Percentiles rank a stretch among this genome's conserved stretches.
phyloP scores from a whole-genome alignment of 1,140 invertebrate species.

The Bombus affinis region DNA sequence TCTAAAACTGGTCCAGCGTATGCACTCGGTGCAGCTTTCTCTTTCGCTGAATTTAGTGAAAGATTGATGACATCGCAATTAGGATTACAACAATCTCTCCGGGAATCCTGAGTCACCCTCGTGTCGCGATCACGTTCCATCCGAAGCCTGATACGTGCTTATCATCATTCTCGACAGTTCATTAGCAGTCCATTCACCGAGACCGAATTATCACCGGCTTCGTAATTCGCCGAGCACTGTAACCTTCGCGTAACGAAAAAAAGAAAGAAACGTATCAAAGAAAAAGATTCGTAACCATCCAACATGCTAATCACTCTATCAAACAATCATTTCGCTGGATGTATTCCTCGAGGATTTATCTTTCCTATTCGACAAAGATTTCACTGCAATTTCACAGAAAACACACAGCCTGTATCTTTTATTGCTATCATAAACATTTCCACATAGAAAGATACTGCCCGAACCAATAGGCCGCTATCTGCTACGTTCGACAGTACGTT shows the following conservation, averaged over 20 bases:
- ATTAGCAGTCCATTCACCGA: slow-evolving; percentile 20
- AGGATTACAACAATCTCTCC: not conserved
- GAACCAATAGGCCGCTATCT: not conserved
- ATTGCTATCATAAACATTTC: not conserved
- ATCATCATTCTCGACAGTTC: not conserved
- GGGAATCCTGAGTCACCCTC: slow-evolving; percentile 11
- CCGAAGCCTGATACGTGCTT: not conserved
- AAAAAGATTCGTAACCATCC: not conserved
- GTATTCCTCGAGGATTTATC: not conserved
- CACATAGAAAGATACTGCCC: not conserved
- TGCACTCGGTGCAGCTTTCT: slow-evolving; percentile 54
- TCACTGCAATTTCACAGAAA: not conserved
- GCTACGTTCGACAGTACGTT: not conserved
- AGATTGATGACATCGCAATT: slow-evolving; percentile 60
- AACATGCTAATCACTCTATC: slow-evolving; percentile 7
- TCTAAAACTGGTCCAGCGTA: slow-evolving; percentile 41
- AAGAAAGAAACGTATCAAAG: slow-evolving; percentile 3
- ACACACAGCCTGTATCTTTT: not conserved
- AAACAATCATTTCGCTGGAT: not conserved
- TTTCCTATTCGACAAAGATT: not conserved
- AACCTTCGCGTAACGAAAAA: not conserved
- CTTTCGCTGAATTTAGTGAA: slow-evolving; percentile 62
- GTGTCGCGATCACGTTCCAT: not conserved
- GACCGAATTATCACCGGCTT: slow-evolving; percentile 15
- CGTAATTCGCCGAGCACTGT: not conserved